Evolutionary conservation across 2,888 invertebrate genomes (phyloP).

Genomic region (Netelia fuscicornis): DNA sequence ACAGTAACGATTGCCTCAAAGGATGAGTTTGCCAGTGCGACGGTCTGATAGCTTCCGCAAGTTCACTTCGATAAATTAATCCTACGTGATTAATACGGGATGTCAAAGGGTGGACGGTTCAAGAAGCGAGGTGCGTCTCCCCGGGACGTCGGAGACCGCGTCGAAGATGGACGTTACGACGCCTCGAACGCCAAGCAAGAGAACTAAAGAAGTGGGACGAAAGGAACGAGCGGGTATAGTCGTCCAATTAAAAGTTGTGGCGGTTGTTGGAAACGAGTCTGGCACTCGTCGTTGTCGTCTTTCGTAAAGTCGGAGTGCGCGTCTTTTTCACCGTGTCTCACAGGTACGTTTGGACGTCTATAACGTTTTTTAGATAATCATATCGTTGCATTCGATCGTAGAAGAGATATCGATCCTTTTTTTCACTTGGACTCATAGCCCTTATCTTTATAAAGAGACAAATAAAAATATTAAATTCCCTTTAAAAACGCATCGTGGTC

Average conservation of each 20-base stretch:
- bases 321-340: constrained; percentile 12
- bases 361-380: background rate
- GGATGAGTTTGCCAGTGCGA: constrained; percentile 44
- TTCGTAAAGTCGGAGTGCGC: background rate
- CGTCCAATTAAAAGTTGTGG: constrained; percentile 69
- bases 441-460: too few species aligned
- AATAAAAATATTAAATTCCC: background rate
- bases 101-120: background rate
- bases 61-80: constrained; percentile 67
- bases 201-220: constrained; percentile 7
- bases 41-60: constrained; percentile 59
- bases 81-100: constrained; percentile 62
- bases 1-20: constrained; percentile 34
- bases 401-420: too few species aligned
- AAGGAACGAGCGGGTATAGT: constrained; percentile 45
- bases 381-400: too few species aligned
- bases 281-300: constrained; percentile 52
- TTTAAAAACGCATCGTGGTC: background rate
- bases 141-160: constrained; percentile 35
- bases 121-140: constrained; percentile 10
- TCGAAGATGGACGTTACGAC: constrained; percentile 51
- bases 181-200: constrained; percentile 26
- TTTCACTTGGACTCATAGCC: too few species aligned
- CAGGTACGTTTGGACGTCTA: background rate
- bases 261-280: constrained; percentile 63